Conservation (phyloP, 2,888 invertebrate genomes). For the Dugesia japonica region DNA sequence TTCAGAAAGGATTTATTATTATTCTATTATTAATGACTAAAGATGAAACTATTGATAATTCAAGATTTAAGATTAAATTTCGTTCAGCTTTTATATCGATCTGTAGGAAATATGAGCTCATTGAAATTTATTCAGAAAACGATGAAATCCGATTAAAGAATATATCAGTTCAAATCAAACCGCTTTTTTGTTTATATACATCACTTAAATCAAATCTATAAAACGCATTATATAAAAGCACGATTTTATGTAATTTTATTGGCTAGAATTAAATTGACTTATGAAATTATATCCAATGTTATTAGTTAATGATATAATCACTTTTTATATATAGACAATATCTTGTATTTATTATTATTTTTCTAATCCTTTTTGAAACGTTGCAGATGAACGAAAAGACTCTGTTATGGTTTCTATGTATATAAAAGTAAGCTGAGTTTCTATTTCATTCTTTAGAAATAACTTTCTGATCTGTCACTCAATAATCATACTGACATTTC, state of each 20-base stretch:
- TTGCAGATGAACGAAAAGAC: not conserved
- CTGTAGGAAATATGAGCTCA: too few relatives aligned
- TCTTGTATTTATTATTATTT: not conserved
- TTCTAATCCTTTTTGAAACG: not conserved
- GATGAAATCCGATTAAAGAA: too few relatives aligned
- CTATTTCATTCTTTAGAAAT: not conserved
- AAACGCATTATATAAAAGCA: slow-evolving; percentile 11
- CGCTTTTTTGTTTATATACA: not conserved
- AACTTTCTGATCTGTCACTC: not conserved
- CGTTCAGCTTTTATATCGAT: too few relatives aligned
- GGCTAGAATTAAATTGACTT: not conserved
- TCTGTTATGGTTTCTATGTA: not conserved
- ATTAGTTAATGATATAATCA: not conserved
- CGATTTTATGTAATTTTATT: slow-evolving; percentile 13
- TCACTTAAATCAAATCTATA: not conserved
- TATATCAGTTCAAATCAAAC: too few relatives aligned
- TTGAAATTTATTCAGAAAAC: too few relatives aligned
- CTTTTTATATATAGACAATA: not conserved
- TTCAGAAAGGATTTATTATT: too few relatives aligned
- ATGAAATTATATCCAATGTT: not conserved
- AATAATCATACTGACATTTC: not conserved
- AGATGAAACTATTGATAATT: too few relatives aligned
- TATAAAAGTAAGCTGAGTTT: not conserved
- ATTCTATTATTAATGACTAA: too few relatives aligned
- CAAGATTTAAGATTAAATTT: too few relatives aligned